These are phyloP conservation scores for Galeopsomyia nigrocyanea DNA, from an alignment of 2,888 invertebrate genomes.

Conservation along the genomic window DNA sequence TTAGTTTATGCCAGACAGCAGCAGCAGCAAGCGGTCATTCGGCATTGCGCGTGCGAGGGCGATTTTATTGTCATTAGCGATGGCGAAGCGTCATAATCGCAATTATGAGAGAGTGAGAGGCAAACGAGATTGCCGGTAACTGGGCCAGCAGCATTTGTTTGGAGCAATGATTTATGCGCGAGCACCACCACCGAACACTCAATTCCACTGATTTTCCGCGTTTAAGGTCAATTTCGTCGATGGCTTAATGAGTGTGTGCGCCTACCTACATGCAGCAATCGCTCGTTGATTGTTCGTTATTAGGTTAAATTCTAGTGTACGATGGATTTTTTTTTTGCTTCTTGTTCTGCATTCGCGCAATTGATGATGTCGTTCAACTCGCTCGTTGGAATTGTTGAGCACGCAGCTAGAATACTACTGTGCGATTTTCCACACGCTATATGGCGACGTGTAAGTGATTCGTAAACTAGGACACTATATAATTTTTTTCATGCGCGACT, in stretches of 20 bases:
- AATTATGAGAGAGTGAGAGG: neutral
- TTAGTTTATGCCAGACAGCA: neutral
- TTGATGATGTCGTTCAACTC: no score
- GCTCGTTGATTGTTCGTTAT: constrained; percentile 14
- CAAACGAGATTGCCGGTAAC: neutral
- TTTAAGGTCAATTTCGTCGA: constrained; percentile 30
- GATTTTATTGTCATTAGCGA: constrained; percentile 5
- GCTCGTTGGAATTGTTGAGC: no score
- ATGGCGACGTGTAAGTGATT: no score
- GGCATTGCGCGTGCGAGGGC: no score
- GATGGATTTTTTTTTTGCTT: no score
- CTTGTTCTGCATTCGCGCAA: no score
- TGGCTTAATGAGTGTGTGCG: constrained; percentile 15
- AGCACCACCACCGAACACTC: neutral
- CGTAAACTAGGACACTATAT: no score
- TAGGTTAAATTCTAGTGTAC: neutral
- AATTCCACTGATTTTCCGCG: constrained; percentile 27
- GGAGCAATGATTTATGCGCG: constrained; percentile 22
- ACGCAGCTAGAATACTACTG: no score
- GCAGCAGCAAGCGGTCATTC: neutral
- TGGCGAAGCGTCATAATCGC: constrained; percentile 9
- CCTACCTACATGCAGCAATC: constrained; percentile 1
- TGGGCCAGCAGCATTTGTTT: constrained; percentile 18
- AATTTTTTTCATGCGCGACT: no score
- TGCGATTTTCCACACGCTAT: no score